phyloP scores from a whole-genome alignment of 2,797 vertebrate species.

The Cossypha caffra region DNA sequence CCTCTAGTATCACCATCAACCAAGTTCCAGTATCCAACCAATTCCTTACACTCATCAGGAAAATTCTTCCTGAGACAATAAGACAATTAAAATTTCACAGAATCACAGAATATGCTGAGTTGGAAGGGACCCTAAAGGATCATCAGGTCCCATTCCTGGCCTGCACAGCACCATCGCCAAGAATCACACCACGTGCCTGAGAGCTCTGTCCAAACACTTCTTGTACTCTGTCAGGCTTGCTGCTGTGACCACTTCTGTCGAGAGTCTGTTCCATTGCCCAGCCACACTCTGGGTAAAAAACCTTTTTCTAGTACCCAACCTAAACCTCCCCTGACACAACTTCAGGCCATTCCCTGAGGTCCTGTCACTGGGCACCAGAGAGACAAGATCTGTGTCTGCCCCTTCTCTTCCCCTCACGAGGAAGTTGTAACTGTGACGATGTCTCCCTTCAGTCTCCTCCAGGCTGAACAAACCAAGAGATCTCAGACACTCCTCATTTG shows the following conservation, averaged over 20 bases:
- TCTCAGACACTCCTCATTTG: fast-evolving
- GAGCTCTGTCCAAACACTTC: background rate
- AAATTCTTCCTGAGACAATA: background rate
- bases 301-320: background rate
- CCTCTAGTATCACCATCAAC: background rate
- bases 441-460: background rate
- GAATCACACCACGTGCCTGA: no score
- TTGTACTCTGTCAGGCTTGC: no score
- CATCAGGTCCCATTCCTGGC: background rate
- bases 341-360: background rate
- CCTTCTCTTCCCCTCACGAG: background rate
- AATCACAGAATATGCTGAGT: background rate
- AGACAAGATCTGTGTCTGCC: background rate
- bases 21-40: background rate
- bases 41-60: background rate
- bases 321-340: background rate
- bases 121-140: background rate
- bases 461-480: background rate
- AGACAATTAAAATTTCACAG: background rate
- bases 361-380: background rate
- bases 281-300: background rate
- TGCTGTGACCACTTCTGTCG: background rate
- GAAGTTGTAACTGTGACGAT: background rate
- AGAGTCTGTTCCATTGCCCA: background rate
- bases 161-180: background rate